These are phyloP conservation scores for Lissocephala sabroskyi DNA, from an alignment of 2,888 invertebrate species.

Conservation along the genomic window DNA sequence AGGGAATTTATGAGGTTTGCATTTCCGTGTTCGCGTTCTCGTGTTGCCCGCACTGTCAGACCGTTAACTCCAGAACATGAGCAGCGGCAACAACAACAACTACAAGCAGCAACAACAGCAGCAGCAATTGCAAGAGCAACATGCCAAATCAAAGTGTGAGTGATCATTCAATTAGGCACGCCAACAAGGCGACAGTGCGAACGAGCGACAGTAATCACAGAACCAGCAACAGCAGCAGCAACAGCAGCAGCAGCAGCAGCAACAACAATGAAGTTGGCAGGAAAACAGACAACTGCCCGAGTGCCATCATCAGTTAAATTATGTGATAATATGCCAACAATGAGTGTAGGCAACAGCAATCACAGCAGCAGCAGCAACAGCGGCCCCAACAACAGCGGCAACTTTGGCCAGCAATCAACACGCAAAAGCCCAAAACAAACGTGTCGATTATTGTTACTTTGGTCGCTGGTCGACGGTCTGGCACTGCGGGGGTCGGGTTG, in stretches of 20 bases:
- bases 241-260: constrained; percentile 14
- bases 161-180: constrained; percentile 64
- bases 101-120: neutral
- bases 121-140: constrained; percentile 4
- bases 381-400: constrained; percentile 19
- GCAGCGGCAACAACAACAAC: neutral
- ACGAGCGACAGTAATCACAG: constrained; percentile 30
- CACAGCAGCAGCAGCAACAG: constrained; percentile 21
- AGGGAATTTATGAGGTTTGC: too few species aligned
- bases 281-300: constrained; percentile 19
- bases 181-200: constrained; percentile 29
- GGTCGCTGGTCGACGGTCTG: neutral
- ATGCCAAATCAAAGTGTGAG: constrained; percentile 61
- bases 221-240: constrained; percentile 15
- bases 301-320: constrained; percentile 66
- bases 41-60: neutral
- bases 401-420: constrained; percentile 47
- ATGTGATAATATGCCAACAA: constrained; percentile 67
- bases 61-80: constrained; percentile 2
- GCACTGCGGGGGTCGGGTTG: neutral
- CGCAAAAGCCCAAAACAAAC: constrained; percentile 60
- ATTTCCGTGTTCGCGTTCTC: neutral
- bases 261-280: constrained; percentile 3
- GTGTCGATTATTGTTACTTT: constrained; percentile 32
- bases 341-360: constrained; percentile 59